Conservation (phyloP, 2,888 invertebrate species). For the Linnaemya vulpina region DNA sequence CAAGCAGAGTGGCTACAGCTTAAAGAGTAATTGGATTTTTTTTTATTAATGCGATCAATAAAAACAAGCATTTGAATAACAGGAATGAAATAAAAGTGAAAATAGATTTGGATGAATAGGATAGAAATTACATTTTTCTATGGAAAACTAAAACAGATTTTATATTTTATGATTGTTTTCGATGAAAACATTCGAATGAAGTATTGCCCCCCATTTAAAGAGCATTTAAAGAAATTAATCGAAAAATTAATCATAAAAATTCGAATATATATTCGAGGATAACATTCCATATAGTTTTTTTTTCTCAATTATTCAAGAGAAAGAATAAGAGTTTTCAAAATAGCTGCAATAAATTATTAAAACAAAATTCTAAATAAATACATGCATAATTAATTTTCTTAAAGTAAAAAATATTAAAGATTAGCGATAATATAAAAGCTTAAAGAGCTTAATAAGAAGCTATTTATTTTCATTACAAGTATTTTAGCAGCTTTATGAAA, state of each 20-base stretch:
- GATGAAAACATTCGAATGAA: too few species aligned
- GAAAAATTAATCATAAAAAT: too few species aligned
- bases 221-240: too few species aligned
- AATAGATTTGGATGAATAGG: neutral
- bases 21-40: slow-evolving; percentile 34
- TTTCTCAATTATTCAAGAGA: too few species aligned
- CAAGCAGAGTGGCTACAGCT: slow-evolving; percentile 56
- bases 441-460: slow-evolving; percentile 38
- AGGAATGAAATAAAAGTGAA: neutral
- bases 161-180: too few species aligned
- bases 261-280: too few species aligned
- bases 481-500: slow-evolving; percentile 39
- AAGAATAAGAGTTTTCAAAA: neutral
- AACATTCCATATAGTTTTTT: too few species aligned
- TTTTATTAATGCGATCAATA: neutral
- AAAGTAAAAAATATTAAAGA: slow-evolving; percentile 6
- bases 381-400: slow-evolving; percentile 52
- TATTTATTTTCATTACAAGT: neutral
- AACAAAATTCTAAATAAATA: neutral
- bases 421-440: slow-evolving; percentile 25
- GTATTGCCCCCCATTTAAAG: too few species aligned
- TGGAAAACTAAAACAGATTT: too few species aligned
- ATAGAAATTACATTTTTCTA: too few species aligned
- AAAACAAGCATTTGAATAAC: neutral
- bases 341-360: neutral